Evolutionary conservation across 2,797 vertebrate genomes (phyloP).

Genomic region (Melanotaenia parkinsoni): DNA sequence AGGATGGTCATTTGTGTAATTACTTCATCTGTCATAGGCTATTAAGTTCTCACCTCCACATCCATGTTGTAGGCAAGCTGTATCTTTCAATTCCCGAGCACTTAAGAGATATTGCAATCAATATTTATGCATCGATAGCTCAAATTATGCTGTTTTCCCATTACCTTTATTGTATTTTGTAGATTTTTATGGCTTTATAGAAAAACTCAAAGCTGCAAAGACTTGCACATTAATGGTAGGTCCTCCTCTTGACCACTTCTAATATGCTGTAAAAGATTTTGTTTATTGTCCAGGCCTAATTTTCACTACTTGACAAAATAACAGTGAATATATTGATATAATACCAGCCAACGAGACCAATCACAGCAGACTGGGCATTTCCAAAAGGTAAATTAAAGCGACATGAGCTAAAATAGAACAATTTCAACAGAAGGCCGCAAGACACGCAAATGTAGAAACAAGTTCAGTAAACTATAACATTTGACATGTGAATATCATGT

Average conservation of each 20-base stretch:
- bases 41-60: background rate
- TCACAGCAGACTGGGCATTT: background rate
- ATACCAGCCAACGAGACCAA: background rate
- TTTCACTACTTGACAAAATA: background rate
- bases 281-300: background rate
- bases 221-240: background rate
- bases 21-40: background rate
- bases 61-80: background rate
- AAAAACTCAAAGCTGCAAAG: background rate
- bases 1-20: slow-evolving; percentile 5
- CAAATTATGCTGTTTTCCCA: background rate
- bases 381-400: background rate
- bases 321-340: background rate
- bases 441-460: background rate
- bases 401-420: background rate
- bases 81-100: background rate
- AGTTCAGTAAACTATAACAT: background rate
- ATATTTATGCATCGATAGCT: background rate
- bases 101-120: background rate
- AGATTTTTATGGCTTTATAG: background rate
- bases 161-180: background rate
- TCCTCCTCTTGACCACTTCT: background rate
- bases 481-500: background rate
- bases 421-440: background rate
- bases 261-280: background rate